Base-by-base conservation (phyloP, 2,113 vertebrate species). In the Climacteris rufus region DNA sequence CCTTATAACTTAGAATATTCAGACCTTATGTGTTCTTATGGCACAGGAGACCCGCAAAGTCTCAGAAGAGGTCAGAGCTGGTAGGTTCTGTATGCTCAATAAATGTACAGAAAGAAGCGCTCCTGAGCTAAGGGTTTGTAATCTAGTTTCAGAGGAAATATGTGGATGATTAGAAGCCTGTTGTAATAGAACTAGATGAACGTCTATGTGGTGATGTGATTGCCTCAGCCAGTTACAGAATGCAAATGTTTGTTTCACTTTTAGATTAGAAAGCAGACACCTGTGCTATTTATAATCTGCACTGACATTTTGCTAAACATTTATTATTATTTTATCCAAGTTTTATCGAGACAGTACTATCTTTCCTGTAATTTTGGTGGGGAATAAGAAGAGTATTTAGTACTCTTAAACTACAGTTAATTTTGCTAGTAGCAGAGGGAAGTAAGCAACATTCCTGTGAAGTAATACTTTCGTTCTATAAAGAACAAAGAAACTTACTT, bases 1-100 rank as follows among this genome's bases (percentile, higher is more conserved):
- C 87, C 56, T 83, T 94, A 64, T 96, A 96, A 68, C 50, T 92
- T 83, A 56, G 39, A 65, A 90, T 90, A 92, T 96, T 95, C 33
- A 95, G 94, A 93, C 90, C 86, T 86, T 90, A 92, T 94, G 87
- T 44, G n/a, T 53, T 93, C 60, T 83, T 57, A 79, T 2, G 14
- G 49, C 22, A 39, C 19, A 65, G 60, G 61, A 93, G 68, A 44
- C 61, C 22, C 8, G 3, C 49, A 47, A 54, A 89, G 20, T 57
- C 60, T 89, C 33, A 20, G 31, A 60, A 85, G 47, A 79, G 35
- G 17, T 28, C 75, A 49, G 47, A 33, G 19, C 42, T 89, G 37
- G 31, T 85, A 56, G 81, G 40, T 71, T 83, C 53, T 84, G 23
- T 42, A 47, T 66, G 11, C 40, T 88, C 50, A 64, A 18, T 27